These are phyloP conservation scores for Petroica traversi DNA, from an alignment of 2,113 vertebrate species.

Conservation along the genomic window DNA sequence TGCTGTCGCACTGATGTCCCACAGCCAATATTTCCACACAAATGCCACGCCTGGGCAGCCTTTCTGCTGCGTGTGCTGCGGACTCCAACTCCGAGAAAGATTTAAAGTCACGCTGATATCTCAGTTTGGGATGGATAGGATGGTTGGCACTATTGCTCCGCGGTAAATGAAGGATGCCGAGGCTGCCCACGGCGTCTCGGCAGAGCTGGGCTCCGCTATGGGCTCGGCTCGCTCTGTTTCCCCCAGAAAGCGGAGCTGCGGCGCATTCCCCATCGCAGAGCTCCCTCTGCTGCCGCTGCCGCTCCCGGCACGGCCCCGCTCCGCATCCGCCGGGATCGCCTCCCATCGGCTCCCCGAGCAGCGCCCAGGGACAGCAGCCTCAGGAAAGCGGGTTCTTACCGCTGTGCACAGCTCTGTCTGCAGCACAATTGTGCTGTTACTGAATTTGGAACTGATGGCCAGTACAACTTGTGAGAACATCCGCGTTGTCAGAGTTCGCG, in stretches of 20 bases:
- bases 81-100: not conserved
- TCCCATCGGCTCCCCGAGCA: not conserved
- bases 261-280: not conserved
- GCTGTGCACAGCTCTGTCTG: too few species aligned
- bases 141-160: accelerated
- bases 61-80: not conserved
- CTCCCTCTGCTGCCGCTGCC: conserved; percentile 11
- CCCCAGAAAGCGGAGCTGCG: accelerated
- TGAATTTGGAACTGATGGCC: not conserved
- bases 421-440: accelerated
- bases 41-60: not conserved
- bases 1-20: not conserved
- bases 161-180: accelerated
- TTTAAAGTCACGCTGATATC: accelerated
- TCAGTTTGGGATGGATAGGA: accelerated
- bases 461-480: accelerated
- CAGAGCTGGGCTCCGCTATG: accelerated
- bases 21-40: accelerated
- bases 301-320: not conserved
- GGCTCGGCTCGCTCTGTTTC: accelerated
- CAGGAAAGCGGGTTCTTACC: too few species aligned
- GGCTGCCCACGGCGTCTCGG: accelerated
- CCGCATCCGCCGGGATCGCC: not conserved
- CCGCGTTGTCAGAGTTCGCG: accelerated
- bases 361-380: accelerated